Percentiles rank a stretch among this genome's conserved stretches.
phyloP scores from a whole-genome alignment of 2,797 vertebrate genomes.

The Emydoidea blandingii region DNA sequence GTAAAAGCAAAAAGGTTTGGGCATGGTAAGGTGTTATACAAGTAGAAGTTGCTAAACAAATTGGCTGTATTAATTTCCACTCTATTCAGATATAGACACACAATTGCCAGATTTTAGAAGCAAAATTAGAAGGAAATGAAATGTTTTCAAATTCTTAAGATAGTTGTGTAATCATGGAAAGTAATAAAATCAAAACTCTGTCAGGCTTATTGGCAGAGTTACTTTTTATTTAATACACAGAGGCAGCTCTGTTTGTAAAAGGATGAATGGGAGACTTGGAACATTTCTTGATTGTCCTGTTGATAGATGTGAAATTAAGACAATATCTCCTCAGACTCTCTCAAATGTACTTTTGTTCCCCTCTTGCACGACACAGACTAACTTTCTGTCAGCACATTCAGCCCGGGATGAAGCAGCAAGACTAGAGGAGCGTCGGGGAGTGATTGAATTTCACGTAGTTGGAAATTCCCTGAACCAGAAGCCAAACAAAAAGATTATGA shows the following conservation, averaged over 20 bases:
- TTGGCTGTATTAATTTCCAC: slow-evolving; percentile 14
- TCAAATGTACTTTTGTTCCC: slow-evolving; percentile 16
- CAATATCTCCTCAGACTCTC: not conserved
- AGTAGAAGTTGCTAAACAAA: not conserved
- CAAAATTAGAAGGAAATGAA: slow-evolving; percentile 6
- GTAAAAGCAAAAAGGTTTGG: slow-evolving; percentile 19
- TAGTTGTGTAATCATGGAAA: not conserved
- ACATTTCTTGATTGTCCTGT: not conserved
- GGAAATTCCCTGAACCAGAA: slow-evolving; percentile 98
- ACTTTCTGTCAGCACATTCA: slow-evolving; percentile 93
- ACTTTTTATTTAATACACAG: not conserved
- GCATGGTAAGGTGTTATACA: slow-evolving; percentile 14
- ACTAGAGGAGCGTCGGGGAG: slow-evolving; percentile 93
- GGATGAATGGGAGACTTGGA: not conserved
- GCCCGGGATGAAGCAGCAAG: slow-evolving; percentile 95
- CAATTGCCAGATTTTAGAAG: not conserved
- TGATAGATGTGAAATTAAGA: not conserved
- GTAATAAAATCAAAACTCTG: not conserved
- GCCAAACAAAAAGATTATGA: slow-evolving; percentile 97
- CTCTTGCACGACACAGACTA: slow-evolving; percentile 84
- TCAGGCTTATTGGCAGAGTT: not conserved
- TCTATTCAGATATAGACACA: not conserved
- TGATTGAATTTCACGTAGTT: slow-evolving; percentile 97
- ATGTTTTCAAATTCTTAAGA: not conserved
- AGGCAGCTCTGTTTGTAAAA: not conserved